Base-by-base conservation (phyloP, 2,888 invertebrate genomes). In the Euzetes globulus region DNA sequence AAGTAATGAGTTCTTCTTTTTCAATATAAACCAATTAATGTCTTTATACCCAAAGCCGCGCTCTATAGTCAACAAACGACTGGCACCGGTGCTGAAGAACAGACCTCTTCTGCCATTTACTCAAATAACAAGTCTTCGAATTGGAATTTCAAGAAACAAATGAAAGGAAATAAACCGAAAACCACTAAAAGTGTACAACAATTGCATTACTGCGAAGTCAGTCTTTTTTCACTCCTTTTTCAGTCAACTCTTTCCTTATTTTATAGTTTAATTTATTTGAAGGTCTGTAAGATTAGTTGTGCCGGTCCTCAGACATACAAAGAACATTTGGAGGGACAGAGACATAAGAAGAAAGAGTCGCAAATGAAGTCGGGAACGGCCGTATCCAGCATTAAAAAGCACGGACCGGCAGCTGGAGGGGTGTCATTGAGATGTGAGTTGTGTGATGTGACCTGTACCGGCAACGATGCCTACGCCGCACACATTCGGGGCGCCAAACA, bases 401-500 rank as follows among this genome's bases (percentile, higher is more conserved):
- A 72, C 19, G 41, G 72, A 22, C 88, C 83, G 45, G 85, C n/a
- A n/a, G 37, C 27, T 2, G 65, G 65, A 7, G 37, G 85, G 71
- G 88, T 86, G 82, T 89, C 90, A 27, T 85, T 94, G 80, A 89
- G 95, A 78, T 99, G 99, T 85, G 97, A 98, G 84, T 87, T 99
- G 76, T 99, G 99, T 81, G 95, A 97, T 85, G 96, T 99, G 13
- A 94, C 96, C 15, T 99, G 98, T 84, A 98, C 98, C 15, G 98
- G 98, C 74, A 91, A 92, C 74, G 99, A 99, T 86, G 97, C 98
- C 0, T 99, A 98, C 85, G 94, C 95, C 55, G 95, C 96, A 65
- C 98, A 99, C 84, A 93, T 99, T 79, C 88, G 96, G 76, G 99
- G 99, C 77, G 91, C 94, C 79, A 98, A 98, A 84, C 99, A 99